A percentile compares a stretch with the other conserved stretches of the same genome.
phyloP scores from a whole-genome alignment of 2,113 vertebrate genomes.

The Pterocles orientalis region DNA sequence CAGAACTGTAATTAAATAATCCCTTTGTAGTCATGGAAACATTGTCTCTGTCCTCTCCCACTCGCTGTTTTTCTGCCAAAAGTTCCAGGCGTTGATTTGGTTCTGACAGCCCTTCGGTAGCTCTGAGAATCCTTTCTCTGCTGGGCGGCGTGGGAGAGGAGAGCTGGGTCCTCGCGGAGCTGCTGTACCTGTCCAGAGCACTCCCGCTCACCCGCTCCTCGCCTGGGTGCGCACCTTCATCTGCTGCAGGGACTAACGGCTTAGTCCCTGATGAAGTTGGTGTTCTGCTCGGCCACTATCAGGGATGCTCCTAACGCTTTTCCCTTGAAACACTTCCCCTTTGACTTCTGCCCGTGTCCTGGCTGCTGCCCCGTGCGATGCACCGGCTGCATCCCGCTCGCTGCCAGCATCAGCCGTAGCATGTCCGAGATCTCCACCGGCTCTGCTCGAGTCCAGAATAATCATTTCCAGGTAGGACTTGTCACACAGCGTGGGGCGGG shows the following conservation, averaged over 20 bases:
- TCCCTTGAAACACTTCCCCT: rapidly evolving
- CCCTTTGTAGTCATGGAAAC: constrained; percentile 73
- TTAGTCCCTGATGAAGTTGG: background rate
- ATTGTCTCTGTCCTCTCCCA: constrained; percentile 45
- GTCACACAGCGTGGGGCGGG: rapidly evolving
- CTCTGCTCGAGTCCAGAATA: background rate
- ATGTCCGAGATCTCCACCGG: rapidly evolving
- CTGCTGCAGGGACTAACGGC: rapidly evolving
- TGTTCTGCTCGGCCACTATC: background rate
- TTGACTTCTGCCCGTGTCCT: background rate
- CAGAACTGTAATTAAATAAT: constrained; percentile 63
- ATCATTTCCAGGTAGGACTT: background rate
- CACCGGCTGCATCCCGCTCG: no score
- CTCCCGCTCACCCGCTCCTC: background rate
- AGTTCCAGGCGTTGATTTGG: background rate
- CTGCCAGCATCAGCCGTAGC: rapidly evolving
- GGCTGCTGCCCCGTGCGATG: background rate
- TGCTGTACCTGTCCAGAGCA: background rate
- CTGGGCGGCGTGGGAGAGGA: background rate
- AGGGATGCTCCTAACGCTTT: background rate
- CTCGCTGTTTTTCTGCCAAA: constrained; percentile 49
- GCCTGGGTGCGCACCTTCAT: rapidly evolving
- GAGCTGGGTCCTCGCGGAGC: background rate
- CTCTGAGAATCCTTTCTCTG: background rate
- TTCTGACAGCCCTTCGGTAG: background rate